Evolutionary conservation across 2,113 vertebrate species (phyloP), one percentile per base, ranked within the genome.

Genomic region (Cacatua alba): DNA sequence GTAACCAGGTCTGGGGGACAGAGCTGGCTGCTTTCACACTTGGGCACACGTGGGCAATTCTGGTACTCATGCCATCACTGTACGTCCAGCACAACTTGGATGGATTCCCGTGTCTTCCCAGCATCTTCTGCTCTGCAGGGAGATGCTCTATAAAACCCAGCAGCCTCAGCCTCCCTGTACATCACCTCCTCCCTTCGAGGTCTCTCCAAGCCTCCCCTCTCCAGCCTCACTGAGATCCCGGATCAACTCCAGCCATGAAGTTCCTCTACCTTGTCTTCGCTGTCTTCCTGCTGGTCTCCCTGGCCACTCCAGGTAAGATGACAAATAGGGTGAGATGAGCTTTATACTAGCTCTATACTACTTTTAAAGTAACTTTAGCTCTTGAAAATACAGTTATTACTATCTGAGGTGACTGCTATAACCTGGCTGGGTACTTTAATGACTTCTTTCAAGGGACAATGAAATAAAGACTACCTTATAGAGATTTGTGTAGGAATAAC

Each of bases 231-330:
- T 64, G 76, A 92, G 82, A 64, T 7, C 33, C 64, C 78, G 75
- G 24, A 71, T 78, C 71, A 5, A 16, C 63, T 68, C n/a, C 88
- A 93, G 78, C 95, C 94, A 97, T 97, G 97, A 96, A 44, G 82
- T 72, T 91, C 64, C 76, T 97, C 63, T 93, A 76, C 88, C 69
- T 97, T 43, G 63, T 94, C 76, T 86, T 96, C 0, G 13, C 78
- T 35, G 53, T 95, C 43, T 83, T 97, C 75, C 82, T 97, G 0
- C 93, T 97, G 46, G 39, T 93, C 75, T 90, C 96, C 46, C 43
- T 94, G 84, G 93, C 88, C 25, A 19, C 94, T 43, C 90, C 96
- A 94, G 96, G 96, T 97, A 96, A 96, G 95, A 26, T 7, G 55
- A 65, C 15, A 68, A 75, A 31, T 19, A 12, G 60, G 28, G 11